These are phyloP conservation scores for Trachelus tabidus DNA, from an alignment of 2,888 invertebrate species.

Conservation along the genomic window DNA sequence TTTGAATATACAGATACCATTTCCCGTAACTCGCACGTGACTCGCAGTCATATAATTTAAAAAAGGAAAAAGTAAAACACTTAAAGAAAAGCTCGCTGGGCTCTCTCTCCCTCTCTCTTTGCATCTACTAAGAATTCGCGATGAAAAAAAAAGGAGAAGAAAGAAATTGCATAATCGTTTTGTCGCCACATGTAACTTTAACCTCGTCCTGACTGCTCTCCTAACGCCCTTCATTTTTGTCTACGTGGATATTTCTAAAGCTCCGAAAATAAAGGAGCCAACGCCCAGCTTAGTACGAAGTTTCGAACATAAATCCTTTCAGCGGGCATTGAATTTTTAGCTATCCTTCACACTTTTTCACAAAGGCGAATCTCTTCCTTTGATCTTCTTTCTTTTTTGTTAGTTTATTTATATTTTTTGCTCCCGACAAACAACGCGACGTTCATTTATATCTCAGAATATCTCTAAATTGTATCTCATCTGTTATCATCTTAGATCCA, in stretches of 20 bases:
- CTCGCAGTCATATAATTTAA: background rate
- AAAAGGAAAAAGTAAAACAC: background rate
- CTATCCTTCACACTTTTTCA: background rate
- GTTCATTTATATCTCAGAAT: background rate
- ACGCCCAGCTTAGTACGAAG: background rate
- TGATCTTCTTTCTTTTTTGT: background rate
- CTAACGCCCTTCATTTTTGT: background rate
- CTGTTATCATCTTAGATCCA: background rate
- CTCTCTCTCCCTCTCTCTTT: background rate
- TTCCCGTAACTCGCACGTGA: background rate
- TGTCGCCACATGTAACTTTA: background rate
- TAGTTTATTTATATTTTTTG: background rate
- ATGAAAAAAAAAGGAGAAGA: background rate
- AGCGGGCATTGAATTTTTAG: background rate
- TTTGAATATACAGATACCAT: slow-evolving; percentile 2
- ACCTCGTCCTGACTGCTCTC: background rate
- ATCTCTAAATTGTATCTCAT: background rate
- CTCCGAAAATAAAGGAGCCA: background rate
- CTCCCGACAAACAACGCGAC: background rate
- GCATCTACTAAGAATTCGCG: background rate
- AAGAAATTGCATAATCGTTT: background rate
- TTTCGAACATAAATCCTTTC: background rate
- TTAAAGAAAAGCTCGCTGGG: background rate
- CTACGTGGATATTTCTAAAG: background rate
- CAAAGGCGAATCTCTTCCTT: background rate